These are phyloP conservation scores for Orestias chungarensis DNA, from an alignment of 2,797 vertebrate genomes.

Conservation along the genomic window DNA sequence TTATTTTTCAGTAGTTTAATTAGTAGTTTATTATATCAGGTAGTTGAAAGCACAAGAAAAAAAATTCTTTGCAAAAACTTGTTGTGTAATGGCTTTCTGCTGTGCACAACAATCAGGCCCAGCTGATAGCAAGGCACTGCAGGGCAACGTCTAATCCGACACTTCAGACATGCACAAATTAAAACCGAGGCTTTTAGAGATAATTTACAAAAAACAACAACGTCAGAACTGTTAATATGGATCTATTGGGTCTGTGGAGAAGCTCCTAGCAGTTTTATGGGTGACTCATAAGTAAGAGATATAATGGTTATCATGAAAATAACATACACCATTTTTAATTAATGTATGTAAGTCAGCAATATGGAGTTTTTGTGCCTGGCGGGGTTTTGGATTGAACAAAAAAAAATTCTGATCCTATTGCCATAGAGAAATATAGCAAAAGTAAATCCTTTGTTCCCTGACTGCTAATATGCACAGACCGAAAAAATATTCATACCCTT, in stretches of 20 bases:
- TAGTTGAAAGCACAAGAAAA: not conserved
- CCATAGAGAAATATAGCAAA: not conserved
- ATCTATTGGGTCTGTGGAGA: not conserved
- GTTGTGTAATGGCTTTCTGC: not conserved
- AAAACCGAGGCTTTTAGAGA: slow-evolving; percentile 7
- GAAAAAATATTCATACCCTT: not conserved
- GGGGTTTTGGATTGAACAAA: not conserved
- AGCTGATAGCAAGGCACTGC: not conserved
- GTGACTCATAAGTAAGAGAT: not conserved
- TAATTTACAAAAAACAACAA: not conserved
- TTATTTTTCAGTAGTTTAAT: not conserved
- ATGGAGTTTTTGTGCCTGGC: not conserved
- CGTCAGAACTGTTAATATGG: slow-evolving; percentile 1
- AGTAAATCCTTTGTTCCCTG: not conserved
- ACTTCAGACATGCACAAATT: not conserved
- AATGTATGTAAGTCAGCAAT: not conserved
- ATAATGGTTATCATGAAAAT: not conserved
- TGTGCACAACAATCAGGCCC: not conserved
- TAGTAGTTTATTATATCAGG: not conserved
- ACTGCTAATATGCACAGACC: not conserved
- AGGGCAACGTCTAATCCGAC: not conserved
- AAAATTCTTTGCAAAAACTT: not conserved
- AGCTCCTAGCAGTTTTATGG: not conserved
- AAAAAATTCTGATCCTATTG: not conserved
- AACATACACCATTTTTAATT: not conserved